Evolutionary conservation across 2,888 invertebrate genomes (phyloP), one percentile per base, ranked within the genome.

Genomic region (Onthophagus sagittarius): DNA sequence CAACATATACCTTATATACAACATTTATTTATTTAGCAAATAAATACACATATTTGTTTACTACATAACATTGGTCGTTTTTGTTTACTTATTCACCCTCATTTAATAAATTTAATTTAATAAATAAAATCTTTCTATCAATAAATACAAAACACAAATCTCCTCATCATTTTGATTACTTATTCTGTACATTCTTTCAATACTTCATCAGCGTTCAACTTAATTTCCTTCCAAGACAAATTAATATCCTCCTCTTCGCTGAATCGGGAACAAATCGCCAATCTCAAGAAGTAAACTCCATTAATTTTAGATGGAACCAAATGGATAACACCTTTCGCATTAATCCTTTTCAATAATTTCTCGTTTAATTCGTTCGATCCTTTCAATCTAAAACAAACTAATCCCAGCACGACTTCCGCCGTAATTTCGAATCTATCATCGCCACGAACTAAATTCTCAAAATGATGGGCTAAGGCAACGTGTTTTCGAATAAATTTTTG

Each of bases 381-480:
- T 88, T 97, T 98, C 11, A 99, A 85, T 79, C 97, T 89, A 87
- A 99, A 99, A 86, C 99, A 99, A 39, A 98, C 98, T 13, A 99
- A 88, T 0, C 98, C 99, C 90, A 99, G 91, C n/a, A 92, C 88
- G 5, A 96, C 96, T 80, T 97, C 94, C 73, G 93, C 92, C 15
- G 93, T 90, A 73, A 99, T 88, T 86, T 99, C 98, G 83, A 99
- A 99, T 71, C 95, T 88, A 0, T 90, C 87, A 82, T 99, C 97
- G 0, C 87, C 33, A 63, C 86, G 84, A 70, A 98, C 93, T 0
- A 95, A 85, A 6, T 89, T 87, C 80, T 95, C 96, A 82, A 99
- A 99, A 78, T 95, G 90, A 79, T 94, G 93, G 0, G 99, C 98
- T 76, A 96, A 88, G 0, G 88, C 89, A 71, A 96, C 91, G 77